A percentile compares a stretch with the other conserved stretches of the same genome.
Evolutionary conservation across 92 coral and sea anemone genomes (phyloP).

Genomic region (Bergia sp.): DNA sequence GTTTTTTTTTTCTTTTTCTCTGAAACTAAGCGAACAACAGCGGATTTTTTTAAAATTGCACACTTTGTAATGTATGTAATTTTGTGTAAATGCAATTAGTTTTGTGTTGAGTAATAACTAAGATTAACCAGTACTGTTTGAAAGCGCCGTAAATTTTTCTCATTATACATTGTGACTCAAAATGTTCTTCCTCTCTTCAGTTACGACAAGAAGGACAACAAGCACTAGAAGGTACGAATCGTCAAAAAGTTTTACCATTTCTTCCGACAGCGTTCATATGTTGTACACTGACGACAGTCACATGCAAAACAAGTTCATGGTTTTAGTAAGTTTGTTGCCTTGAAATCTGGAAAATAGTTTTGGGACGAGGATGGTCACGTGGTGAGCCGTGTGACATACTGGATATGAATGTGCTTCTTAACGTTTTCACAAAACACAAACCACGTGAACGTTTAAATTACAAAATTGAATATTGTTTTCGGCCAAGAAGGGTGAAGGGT

Average conservation of each 20-base stretch:
- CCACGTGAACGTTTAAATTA: not conserved
- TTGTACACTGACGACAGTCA: not conserved
- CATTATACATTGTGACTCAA: not conserved
- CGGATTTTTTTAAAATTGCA: too few relatives aligned
- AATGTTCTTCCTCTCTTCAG: slow-evolving; percentile 10
- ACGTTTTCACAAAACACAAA: too few relatives aligned
- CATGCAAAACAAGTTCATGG: not conserved
- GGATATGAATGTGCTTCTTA: too few relatives aligned
- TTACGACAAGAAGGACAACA: slow-evolving; percentile 50
- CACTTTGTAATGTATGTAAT: too few relatives aligned
- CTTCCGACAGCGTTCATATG: not conserved
- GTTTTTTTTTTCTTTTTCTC: too few relatives aligned
- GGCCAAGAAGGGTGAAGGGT: too few relatives aligned
- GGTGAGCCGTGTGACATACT: not conserved
- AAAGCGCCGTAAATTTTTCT: not conserved
- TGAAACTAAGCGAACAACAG: too few relatives aligned
- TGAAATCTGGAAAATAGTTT: too few relatives aligned
- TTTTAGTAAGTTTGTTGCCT: not conserved
- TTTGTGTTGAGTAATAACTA: too few relatives aligned
- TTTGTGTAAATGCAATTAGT: too few relatives aligned
- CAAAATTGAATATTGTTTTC: not conserved
- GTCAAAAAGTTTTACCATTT: not conserved
- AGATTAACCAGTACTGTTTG: not conserved
- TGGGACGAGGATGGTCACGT: too few relatives aligned
- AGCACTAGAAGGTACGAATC: slow-evolving; percentile 43